Conservation (phyloP, 2,113 vertebrate genomes). For the Mesocricetus auratus region DNA sequence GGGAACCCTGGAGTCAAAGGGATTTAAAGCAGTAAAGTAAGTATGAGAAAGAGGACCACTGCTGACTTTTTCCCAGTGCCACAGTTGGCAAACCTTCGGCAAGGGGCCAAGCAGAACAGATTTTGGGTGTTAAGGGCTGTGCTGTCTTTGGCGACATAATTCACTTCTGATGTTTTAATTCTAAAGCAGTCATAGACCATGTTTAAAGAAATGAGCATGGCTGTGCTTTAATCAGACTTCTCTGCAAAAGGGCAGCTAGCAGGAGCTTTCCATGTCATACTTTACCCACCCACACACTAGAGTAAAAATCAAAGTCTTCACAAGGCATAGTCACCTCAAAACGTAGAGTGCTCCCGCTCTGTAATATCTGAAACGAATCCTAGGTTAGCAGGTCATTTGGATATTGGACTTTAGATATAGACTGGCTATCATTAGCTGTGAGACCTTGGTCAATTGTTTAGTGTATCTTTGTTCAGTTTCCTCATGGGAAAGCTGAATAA, state of each 20-base stretch:
- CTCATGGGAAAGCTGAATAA: conserved; percentile 28
- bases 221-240: neutral
- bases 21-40: conserved; percentile 65
- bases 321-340: neutral
- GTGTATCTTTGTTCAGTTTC: conserved; percentile 11
- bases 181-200: neutral
- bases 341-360: neutral
- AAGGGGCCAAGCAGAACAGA: neutral
- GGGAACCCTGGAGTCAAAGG: neutral
- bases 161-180: conserved; percentile 21
- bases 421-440: neutral
- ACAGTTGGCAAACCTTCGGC: neutral
- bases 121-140: neutral
- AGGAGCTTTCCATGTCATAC: neutral
- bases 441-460: conserved; percentile 39
- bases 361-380: conserved; percentile 6
- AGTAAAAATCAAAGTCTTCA: conserved; percentile 9
- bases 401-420: neutral
- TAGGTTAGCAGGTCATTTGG: neutral
- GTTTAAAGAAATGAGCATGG: neutral
- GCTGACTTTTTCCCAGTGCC: neutral
- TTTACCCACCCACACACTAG: neutral
- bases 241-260: neutral
- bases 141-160: neutral
- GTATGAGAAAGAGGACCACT: conserved; percentile 3